Percentiles rank a stretch among this genome's conserved stretches.
Evolutionary conservation across 2,113 vertebrate genomes (phyloP).

Genomic region (Ammodramus savannarum): DNA sequence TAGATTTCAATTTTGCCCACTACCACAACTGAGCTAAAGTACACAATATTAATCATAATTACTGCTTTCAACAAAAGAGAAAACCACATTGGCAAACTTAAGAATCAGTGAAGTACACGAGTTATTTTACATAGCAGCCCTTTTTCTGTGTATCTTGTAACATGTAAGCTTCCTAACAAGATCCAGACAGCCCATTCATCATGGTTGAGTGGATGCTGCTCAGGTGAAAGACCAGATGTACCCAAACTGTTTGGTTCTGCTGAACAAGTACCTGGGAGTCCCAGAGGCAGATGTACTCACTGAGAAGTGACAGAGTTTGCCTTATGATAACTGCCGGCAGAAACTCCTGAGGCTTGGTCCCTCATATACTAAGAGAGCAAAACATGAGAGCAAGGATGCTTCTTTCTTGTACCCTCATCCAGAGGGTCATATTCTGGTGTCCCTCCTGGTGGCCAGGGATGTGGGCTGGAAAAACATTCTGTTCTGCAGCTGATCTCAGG

Average conservation of each 20-base stretch:
- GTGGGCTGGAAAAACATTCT: background rate
- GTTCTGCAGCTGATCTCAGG: background rate
- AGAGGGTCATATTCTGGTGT: background rate
- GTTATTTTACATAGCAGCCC: background rate
- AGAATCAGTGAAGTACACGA: background rate
- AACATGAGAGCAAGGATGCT: fast-evolving
- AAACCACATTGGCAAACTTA: background rate
- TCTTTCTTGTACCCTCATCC: background rate
- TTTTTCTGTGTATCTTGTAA: background rate
- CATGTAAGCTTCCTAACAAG: background rate
- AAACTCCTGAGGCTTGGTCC: background rate
- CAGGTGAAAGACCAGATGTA: background rate
- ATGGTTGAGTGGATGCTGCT: background rate
- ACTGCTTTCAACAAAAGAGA: background rate
- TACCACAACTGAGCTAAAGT: background rate
- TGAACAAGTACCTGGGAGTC: background rate
- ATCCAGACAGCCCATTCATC: background rate
- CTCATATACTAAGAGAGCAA: background rate
- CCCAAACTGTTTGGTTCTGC: background rate
- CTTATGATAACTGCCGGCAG: background rate
- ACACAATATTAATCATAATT: background rate
- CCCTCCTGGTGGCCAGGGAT: background rate
- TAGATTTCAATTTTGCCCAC: background rate
- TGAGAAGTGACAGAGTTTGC: background rate
- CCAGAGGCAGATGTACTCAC: background rate